Base-by-base conservation (phyloP, 1,140 invertebrate genomes). In the Melipona quadrifasciata region DNA sequence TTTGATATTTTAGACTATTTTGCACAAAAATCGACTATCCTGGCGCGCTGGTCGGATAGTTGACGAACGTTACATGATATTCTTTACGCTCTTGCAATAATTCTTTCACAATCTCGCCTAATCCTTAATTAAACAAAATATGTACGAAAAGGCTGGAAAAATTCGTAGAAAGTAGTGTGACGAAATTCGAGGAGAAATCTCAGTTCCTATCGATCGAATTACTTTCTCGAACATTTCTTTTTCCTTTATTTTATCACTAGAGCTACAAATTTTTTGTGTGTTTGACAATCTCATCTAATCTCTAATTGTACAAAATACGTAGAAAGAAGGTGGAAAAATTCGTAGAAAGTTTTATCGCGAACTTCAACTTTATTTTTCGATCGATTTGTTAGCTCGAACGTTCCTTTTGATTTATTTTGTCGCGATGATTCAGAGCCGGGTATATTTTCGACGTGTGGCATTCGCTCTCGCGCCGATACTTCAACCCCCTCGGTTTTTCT, bases 401-500 rank as follows among this genome's bases (percentile, higher is more conserved):
- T 57, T 58, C 21, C 12, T 27, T 75, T 57, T 34, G 12, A 19
- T 55, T 58, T 57, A 31, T 76, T 39, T 57, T 34, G 3, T 4
- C 27, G 1, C 1, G 0, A 17, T 64, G 65, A 78, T 8, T 78
- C 67, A 61, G 11, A 5, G 5, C 1, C 4, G 2, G 1, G 67
- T 71, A 39, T 79, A 79, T 71, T 79, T 71, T 71, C 14, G 19
- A 71, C 39, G n/a, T 11, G n/a, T 58, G 11, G 14, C 71, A 76
- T 53, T 34, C n/a, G 73, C 31, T 8, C 47, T 65, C 51, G 34
- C 11, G 16, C 21, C 24, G 47, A 61, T 27, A 79, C 55, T 79
- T 61, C 75, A 71, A 17, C 65, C 51, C 21, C 21, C 11, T 19
- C 53, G 4, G 14, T 68, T 68, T 77, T 47, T 53, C 39, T 73